Percentiles rank a stretch among this genome's conserved stretches.
Evolutionary conservation across 2,888 invertebrate species (phyloP).

Genomic region (Empis stercorea): DNA sequence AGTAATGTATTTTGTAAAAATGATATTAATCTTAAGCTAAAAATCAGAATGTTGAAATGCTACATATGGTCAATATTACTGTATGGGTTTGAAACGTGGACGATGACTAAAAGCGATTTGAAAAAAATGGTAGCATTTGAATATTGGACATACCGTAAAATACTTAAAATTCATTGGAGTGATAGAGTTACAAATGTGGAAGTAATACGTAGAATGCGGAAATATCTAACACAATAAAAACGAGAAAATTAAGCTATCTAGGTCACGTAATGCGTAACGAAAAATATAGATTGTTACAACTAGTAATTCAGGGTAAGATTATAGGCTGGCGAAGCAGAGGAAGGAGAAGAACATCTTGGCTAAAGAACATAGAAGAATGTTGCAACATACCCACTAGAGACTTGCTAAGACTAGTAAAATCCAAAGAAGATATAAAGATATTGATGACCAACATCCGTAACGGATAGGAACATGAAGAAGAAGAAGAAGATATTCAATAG

Average conservation of each 20-base stretch:
- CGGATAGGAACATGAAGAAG: too few species aligned
- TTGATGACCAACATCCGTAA: too few species aligned
- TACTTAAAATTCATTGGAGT: neutral
- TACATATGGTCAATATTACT: neutral
- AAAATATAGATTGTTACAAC: neutral
- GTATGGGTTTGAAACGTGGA: neutral
- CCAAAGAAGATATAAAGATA: too few species aligned
- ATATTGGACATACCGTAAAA: neutral
- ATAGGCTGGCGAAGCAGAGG: neutral
- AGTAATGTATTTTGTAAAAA: neutral
- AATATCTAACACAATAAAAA: neutral
- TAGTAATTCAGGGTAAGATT: neutral
- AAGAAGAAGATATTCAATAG: too few species aligned
- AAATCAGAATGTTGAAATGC: neutral
- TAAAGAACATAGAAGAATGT: neutral
- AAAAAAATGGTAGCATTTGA: neutral
- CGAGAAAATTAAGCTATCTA: neutral
- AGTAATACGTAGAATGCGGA: too few species aligned
- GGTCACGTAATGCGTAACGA: neutral
- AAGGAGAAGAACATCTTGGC: neutral
- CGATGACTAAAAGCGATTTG: neutral
- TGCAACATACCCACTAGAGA: too few species aligned
- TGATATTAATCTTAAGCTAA: neutral
- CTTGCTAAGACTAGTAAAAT: too few species aligned
- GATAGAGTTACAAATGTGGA: neutral